Evolutionary conservation across 1,140 invertebrate species (phyloP), one percentile per base, ranked within the genome.

Genomic region (Ceratoteleas bidentatus): DNA sequence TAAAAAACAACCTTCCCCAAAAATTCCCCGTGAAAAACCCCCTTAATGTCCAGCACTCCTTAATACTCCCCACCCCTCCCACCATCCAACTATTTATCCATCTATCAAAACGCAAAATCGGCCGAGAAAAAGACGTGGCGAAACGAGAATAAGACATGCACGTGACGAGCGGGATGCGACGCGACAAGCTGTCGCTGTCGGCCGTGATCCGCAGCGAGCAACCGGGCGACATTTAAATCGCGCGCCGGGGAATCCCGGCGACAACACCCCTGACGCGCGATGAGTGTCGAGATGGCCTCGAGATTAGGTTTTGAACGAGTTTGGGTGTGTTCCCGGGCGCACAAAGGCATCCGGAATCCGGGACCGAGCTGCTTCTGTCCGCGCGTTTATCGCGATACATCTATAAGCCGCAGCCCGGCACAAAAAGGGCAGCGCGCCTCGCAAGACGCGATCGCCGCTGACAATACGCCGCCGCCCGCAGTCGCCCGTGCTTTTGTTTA

Each of bases 221-320:
- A 74, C 58, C 58, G 61, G 61, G 75, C 75, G 74, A 77, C 81
- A 70, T 83, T 83, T 78, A 83, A 83, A 83, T 79, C 64, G 73
- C 74, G 66, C 60, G 54, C 54, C 53, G 50, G 73, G 69, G 65
- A 72, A 78, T 81, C 65, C 82, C 52, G 75, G 78, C 69, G 83
- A 84, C 24, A 24, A 24, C 75, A 84, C 75, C 76, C 78, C 57
- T 52, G 49, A 76, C 69, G 76, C 83, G 70, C 87, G 87, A 87
- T 83, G 87, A 88, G 83, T 75, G 81, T 85, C 79, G 75, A 82
- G 76, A 86, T 85, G 83, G 84, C 77, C 81, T 82, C 82, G 78
- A 89, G 88, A 89, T 89, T 88, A 86, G 86, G 81, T 88, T 88
- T 86, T 87, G 74, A 88, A 85, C 81, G 83, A 82, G 75, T 83